Conservation (phyloP, 2,113 vertebrate species). For the Alouatta palliata region DNA sequence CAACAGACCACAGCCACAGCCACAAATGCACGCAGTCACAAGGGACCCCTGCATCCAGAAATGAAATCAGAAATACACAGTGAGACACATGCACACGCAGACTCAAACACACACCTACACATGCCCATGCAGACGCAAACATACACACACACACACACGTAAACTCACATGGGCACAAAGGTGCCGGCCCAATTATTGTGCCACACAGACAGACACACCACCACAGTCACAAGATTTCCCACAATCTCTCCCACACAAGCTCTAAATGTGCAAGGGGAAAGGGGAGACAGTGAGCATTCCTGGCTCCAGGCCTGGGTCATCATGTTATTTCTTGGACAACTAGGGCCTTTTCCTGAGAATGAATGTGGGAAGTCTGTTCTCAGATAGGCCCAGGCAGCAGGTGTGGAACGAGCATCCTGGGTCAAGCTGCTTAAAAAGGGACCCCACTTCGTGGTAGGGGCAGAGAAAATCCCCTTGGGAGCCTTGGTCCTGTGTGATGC, state of each 20-base stretch:
- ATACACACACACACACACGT: neutral
- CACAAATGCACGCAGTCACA: neutral
- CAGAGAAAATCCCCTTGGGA: neutral
- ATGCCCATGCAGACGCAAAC: neutral
- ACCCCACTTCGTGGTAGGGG: neutral
- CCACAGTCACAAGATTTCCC: neutral
- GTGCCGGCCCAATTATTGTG: too few species aligned
- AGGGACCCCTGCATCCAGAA: too few species aligned
- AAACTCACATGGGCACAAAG: too few species aligned
- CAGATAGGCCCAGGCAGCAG: neutral
- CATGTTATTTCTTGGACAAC: neutral
- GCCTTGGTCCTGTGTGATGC: neutral
- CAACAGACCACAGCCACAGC: neutral
- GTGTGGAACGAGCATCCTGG: neutral
- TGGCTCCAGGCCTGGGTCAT: neutral
- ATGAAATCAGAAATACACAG: too few species aligned
- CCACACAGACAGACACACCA: too few species aligned
- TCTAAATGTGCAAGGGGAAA: neutral
- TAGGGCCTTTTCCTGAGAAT: too few species aligned
- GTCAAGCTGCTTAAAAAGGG: neutral
- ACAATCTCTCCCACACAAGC: neutral
- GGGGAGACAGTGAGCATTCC: neutral
- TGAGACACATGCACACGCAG: accelerated
- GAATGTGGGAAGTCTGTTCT: neutral
- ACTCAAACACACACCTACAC: neutral